Percentiles rank a stretch among this genome's conserved stretches.
Evolutionary conservation across 2,797 vertebrate genomes (phyloP).

Genomic region (Psittacula echo): DNA sequence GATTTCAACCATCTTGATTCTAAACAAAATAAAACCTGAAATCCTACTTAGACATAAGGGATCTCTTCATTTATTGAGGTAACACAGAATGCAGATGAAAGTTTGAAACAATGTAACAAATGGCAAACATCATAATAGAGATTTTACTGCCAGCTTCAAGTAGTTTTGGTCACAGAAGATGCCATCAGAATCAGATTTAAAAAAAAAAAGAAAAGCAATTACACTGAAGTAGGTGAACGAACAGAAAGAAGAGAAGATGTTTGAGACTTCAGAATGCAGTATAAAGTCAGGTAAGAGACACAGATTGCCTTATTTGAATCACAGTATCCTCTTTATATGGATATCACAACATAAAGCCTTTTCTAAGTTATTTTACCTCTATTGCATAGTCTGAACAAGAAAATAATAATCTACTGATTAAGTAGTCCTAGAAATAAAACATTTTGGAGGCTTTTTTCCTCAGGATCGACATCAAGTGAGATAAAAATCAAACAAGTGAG

Average conservation of each 20-base stretch:
- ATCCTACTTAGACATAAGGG: background rate
- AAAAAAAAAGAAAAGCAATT: background rate
- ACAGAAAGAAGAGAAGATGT: background rate
- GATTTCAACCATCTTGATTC: background rate
- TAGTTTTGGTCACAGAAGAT: background rate
- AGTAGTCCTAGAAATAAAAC: background rate
- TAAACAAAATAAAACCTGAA: background rate
- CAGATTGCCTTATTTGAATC: background rate
- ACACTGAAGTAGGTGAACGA: background rate
- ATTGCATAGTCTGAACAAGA: background rate
- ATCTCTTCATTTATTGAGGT: background rate
- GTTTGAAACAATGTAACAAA: slow-evolving; percentile 7
- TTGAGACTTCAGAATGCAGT: background rate
- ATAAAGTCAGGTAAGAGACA: background rate
- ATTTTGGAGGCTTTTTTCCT: background rate
- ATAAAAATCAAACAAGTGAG: background rate
- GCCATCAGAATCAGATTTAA: background rate
- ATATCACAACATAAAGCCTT: background rate
- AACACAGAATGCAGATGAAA: background rate
- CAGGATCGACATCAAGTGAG: background rate
- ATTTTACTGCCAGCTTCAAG: slow-evolving; percentile 8
- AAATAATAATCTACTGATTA: background rate
- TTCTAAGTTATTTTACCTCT: background rate
- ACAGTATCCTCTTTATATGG: background rate
- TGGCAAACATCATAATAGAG: background rate